phyloP scores from a whole-genome alignment of 1,140 invertebrate genomes.

The Bombus cullumanus region DNA sequence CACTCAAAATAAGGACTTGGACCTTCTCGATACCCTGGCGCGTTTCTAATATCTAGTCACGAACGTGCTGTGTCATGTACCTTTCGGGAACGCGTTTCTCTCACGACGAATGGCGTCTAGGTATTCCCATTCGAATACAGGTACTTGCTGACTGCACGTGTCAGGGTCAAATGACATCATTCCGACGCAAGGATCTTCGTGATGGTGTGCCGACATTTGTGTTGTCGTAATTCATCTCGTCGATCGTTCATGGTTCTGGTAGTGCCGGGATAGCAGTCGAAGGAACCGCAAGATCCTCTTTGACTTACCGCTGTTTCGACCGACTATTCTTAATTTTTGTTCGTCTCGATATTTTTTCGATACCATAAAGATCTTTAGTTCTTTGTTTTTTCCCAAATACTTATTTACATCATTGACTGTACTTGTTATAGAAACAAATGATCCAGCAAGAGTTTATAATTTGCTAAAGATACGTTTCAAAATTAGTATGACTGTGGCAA shows the following conservation, averaged over 20 bases:
- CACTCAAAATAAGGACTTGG: slow-evolving; percentile 12
- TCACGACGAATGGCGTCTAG: slow-evolving; percentile 36
- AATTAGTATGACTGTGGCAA: too few relatives aligned
- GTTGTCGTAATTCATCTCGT: slow-evolving; percentile 61
- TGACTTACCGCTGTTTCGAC: neutral
- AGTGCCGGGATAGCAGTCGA: slow-evolving; percentile 30
- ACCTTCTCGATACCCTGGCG: slow-evolving; percentile 26
- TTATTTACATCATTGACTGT: neutral
- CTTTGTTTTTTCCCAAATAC: neutral
- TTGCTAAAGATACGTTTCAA: too few relatives aligned
- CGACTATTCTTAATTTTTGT: neutral
- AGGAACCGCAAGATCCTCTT: neutral
- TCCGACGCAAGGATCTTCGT: slow-evolving; percentile 68
- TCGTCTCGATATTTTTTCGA: neutral
- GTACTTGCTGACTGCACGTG: slow-evolving; percentile 64
- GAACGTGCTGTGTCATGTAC: slow-evolving; percentile 57
- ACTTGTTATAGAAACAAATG: too few relatives aligned
- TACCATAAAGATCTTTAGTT: neutral
- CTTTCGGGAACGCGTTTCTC: slow-evolving; percentile 47
- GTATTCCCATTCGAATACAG: slow-evolving; percentile 57
- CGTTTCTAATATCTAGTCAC: slow-evolving; percentile 11
- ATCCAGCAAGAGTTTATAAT: too few relatives aligned
- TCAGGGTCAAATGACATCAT: slow-evolving; percentile 76
- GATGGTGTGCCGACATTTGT: slow-evolving; percentile 31
- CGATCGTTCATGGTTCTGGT: slow-evolving; percentile 46